Evolutionary conservation across 1,140 invertebrate genomes (phyloP), one percentile per base, ranked within the genome.

Genomic region (Pararge aegeria): DNA sequence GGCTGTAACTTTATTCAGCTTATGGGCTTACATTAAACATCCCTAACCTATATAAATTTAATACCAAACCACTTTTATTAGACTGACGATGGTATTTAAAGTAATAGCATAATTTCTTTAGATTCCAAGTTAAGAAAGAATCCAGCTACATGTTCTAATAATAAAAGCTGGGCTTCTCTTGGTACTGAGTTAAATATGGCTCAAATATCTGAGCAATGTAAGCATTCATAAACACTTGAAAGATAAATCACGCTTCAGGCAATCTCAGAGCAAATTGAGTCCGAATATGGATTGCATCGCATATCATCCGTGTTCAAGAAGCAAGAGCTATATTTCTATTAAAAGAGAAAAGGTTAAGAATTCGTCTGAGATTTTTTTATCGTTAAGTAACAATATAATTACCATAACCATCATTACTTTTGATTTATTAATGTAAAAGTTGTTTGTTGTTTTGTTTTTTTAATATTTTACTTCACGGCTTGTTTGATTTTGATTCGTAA

Each of bases 271-370:
- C 40, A 12, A 38, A 30, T 54, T 54, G 55, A 53, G 20, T 49
- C 49, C 56, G 21, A 61, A 61, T 68, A 64, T 64, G 61, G 66
- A 60, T 56, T 46, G 16, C 20, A 46, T 30, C 55, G 40, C 40
- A 59, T 59, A 59, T 57, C 64, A 54, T 56, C 13, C 1, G 18
- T 20, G 12, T 46, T 20, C 10, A 10, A 46, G 19, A 46, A 20
- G 5, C 18, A 20, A 20, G 18, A 20, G n/a, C 10, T 46, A 0
- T 19, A 6, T 16, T 6, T 42, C 3, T 5, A n/a, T n/a, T n/a
- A n/a, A n/a, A n/a, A n/a, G n/a, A n/a, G n/a, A n/a, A n/a, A n/a
- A n/a, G n/a, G n/a, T 16, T 5, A 5, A 3, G 30, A 34, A 7
- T 34, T 34, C 12, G n/a, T 10, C 1, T 6, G 30, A 10, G 10